Evolutionary conservation across 1,140 invertebrate genomes (phyloP).

Genomic region (Harpegnathos saltator): DNA sequence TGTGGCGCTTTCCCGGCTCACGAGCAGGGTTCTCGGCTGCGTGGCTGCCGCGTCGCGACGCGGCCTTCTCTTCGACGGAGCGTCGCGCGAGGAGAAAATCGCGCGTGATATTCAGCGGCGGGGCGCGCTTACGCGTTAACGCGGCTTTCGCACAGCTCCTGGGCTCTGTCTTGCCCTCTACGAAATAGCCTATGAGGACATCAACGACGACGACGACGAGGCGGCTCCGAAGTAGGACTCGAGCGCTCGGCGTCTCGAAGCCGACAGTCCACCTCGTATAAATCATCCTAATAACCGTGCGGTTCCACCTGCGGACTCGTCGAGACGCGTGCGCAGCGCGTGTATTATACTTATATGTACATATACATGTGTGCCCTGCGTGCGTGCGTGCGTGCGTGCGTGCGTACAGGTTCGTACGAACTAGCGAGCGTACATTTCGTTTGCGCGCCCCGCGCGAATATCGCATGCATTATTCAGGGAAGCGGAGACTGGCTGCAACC

Average conservation of each 20-base stretch:
- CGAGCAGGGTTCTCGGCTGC: neutral
- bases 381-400: slow-evolving; percentile 2
- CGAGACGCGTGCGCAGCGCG: slow-evolving; percentile 65
- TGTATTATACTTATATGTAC: slow-evolving; percentile 6
- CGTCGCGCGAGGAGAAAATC: no score
- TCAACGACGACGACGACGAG: slow-evolving; percentile 27
- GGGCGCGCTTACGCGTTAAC: slow-evolving; percentile 36
- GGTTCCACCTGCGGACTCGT: slow-evolving; percentile 78
- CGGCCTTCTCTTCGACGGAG: slow-evolving; percentile 19
- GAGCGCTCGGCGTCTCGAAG: slow-evolving; percentile 59
- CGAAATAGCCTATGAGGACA: neutral
- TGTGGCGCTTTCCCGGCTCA: no score
- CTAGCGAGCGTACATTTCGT: slow-evolving; percentile 64
- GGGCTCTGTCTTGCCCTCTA: no score
- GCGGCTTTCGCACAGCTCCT: slow-evolving; percentile 51
- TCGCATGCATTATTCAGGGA: slow-evolving; percentile 80
- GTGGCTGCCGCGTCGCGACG: no score
- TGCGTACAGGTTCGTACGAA: slow-evolving; percentile 11
- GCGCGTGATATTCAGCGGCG: slow-evolving; percentile 18
- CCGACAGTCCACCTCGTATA: slow-evolving; percentile 76
- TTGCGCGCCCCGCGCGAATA: slow-evolving; percentile 70
- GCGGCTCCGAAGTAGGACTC: slow-evolving; percentile 57
- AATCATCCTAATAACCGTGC: slow-evolving; percentile 81
- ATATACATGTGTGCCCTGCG: slow-evolving; percentile 4
- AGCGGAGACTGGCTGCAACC: slow-evolving; percentile 66